phyloP scores from a whole-genome alignment of 1,140 invertebrate species.

The Aricia agestis region DNA sequence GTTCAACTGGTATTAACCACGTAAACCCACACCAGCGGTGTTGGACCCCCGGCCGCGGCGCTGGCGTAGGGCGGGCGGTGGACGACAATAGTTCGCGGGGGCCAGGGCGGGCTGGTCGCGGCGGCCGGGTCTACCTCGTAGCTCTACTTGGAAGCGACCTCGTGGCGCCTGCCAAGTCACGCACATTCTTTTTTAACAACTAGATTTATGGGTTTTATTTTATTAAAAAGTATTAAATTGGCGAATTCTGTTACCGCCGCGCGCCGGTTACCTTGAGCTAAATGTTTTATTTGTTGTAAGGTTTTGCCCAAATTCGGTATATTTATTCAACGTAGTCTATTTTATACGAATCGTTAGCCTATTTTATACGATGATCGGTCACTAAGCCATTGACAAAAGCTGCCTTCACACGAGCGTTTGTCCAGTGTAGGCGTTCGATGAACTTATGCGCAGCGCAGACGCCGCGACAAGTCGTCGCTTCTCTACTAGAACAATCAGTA shows the following conservation, averaged over 20 bases:
- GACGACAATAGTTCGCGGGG: constrained; percentile 36
- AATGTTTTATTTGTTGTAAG: background rate
- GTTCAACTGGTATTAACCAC: constrained; percentile 66
- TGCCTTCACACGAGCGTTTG: too few species aligned
- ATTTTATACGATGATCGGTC: too few species aligned
- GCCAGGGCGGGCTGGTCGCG: constrained; percentile 41
- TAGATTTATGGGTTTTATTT: constrained; percentile 47
- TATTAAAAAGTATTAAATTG: constrained; percentile 18
- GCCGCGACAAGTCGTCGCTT: too few species aligned
- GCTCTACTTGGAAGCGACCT: constrained; percentile 61
- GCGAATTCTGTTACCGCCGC: background rate
- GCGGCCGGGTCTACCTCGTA: constrained; percentile 66
- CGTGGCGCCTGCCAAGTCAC: constrained; percentile 71
- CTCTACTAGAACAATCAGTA: too few species aligned
- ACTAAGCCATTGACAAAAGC: too few species aligned
- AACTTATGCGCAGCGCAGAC: too few species aligned
- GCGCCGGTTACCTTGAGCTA: background rate
- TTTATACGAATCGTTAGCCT: too few species aligned
- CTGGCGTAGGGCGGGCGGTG: constrained; percentile 31
- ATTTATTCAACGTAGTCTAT: too few species aligned
- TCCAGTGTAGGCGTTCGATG: too few species aligned
- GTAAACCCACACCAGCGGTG: constrained; percentile 48
- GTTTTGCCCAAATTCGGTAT: too few species aligned
- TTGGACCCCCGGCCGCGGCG: constrained; percentile 30
- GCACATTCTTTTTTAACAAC: constrained; percentile 66